Conservation (phyloP, 2,797 vertebrate species). For the Neostethus bicornis region DNA sequence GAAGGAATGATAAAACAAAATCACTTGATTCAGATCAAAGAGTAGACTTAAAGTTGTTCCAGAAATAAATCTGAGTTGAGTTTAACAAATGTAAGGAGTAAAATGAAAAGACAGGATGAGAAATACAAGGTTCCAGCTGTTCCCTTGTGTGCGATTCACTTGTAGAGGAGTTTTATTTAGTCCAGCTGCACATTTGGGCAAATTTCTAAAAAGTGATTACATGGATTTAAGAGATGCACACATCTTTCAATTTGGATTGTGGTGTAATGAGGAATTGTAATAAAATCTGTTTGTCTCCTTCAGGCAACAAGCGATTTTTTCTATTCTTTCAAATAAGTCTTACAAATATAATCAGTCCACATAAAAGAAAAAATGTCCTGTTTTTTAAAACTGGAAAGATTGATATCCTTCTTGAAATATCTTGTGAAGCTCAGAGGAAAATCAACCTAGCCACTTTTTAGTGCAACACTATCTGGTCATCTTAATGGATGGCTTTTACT, state of each 20-base stretch:
- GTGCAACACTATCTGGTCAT: not conserved
- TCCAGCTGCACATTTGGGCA: not conserved
- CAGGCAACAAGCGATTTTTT: no score
- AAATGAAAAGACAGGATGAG: conserved; percentile 5
- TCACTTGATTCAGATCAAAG: conserved; percentile 13
- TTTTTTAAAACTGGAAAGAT: no score
- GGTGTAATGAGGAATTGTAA: no score
- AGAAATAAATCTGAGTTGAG: conserved; percentile 4
- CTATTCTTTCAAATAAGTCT: no score
- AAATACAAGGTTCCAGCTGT: not conserved
- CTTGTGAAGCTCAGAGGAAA: no score
- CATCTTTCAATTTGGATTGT: not conserved
- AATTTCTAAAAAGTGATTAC: not conserved
- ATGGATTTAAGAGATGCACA: not conserved
- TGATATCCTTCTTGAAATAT: no score
- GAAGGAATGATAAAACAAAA: conserved; percentile 16
- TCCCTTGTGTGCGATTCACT: no score
- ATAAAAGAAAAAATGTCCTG: no score
- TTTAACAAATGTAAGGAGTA: conserved; percentile 10
- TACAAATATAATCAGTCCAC: no score
- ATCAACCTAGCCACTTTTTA: no score
- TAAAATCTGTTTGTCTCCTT: no score
- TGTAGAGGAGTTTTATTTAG: no score
- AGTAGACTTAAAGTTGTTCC: conserved; percentile 5
- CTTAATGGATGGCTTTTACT: not conserved